Evolutionary conservation across 2,797 vertebrate genomes (phyloP).

Genomic region (Allobates femoralis): DNA sequence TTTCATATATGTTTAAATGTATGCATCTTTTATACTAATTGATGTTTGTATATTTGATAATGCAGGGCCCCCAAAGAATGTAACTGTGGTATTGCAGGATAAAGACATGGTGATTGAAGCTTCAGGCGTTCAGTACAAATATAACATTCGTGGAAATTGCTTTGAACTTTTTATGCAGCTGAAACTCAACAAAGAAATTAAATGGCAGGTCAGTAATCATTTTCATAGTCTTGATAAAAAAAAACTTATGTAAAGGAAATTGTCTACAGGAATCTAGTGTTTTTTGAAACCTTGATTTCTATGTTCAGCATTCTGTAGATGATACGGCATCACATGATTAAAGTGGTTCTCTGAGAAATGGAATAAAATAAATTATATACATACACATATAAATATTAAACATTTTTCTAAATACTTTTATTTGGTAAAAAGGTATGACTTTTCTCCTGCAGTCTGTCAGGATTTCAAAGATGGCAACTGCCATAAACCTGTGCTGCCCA

Average conservation of each 20-base stretch:
- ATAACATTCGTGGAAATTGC: neutral
- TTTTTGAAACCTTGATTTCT: neutral
- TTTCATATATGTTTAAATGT: neutral
- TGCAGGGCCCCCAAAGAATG: slow-evolving; percentile 17
- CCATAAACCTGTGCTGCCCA: no score
- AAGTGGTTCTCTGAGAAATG: no score
- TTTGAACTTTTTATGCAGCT: slow-evolving; percentile 1
- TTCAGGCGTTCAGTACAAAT: neutral
- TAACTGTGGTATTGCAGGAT: slow-evolving; percentile 15
- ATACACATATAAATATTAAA: no score
- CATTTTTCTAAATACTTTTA: no score
- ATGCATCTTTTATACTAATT: neutral
- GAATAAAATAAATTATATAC: no score
- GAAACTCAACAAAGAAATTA: neutral
- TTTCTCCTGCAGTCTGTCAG: no score
- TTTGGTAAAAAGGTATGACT: no score
- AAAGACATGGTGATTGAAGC: neutral
- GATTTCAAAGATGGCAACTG: no score
- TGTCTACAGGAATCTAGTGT: neutral
- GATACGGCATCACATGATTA: neutral
- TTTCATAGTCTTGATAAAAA: neutral
- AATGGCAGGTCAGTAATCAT: slow-evolving; percentile 43
- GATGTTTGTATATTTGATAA: neutral
- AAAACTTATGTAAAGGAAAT: neutral
- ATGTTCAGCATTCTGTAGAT: neutral